Base-by-base conservation (phyloP, 2,113 vertebrate species). In the Hyperopisus bebe region DNA sequence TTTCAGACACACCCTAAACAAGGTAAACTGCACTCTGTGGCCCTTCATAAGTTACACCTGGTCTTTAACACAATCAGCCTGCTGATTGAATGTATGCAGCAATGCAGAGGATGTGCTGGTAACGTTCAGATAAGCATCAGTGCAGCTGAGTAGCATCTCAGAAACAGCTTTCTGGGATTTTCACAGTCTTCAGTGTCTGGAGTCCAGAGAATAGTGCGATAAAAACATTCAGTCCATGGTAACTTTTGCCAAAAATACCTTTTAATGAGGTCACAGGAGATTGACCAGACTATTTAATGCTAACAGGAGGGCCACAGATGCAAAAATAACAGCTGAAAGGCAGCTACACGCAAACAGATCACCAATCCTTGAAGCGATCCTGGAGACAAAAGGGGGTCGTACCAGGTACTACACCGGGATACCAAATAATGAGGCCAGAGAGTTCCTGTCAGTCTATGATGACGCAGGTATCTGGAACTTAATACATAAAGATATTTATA, bases 321-420 rank as follows among this genome's bases (percentile, higher is more conserved):
- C 74, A 80, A 80, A 80, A 80, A 80, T 77, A 77, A 77, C 70
- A 77, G 70, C 70, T 77, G 11, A 77, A 31, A 70, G 62, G 74
- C 35, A 39, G 5, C 31, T 77, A 77, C 3, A 13, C 1, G 10
- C 74, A 39, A 13, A 80, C 5, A 17, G 17, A 35, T 80, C 17
- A 8, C 6, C 13, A 19, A 35, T 31, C 70, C 70, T 39, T 39
- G 31, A 77, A 77, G 74, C 42, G 74, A 42, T 80, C 2, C 35
- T 42, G 35, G 5, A 42, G 35, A 80, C 35, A 42, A 80, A 39
- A 19, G 74, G 15, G 31, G 74, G 31, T 31, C 3, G 10, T 19
- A 6, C 35, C 35, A 6, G 15, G 0, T 42, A 80, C 15, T 80
- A 80, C 17, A 2, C 39, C 6, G 0, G 31, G 17, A 39, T 80